These are phyloP conservation scores for Pseudomyrmex pallidus DNA, from an alignment of 1,140 invertebrate species.

Conservation along the genomic window DNA sequence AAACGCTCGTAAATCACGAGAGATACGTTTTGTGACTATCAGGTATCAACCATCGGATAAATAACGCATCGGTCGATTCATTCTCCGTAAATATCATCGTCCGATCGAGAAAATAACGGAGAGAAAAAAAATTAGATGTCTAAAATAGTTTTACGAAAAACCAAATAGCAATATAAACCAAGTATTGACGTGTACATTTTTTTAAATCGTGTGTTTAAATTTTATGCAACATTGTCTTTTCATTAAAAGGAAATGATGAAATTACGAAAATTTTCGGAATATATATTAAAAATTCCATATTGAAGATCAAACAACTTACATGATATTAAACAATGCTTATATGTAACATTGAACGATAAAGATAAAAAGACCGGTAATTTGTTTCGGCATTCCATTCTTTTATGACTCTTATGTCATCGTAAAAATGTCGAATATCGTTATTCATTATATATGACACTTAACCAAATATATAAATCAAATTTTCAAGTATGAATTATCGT, in stretches of 20 bases:
- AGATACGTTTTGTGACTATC: not conserved
- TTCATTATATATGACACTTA: not conserved
- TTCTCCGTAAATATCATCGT: not conserved
- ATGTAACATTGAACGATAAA: not conserved
- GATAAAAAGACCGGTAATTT: not conserved
- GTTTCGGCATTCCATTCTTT: conserved; percentile 20
- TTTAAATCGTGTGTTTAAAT: too few relatives aligned
- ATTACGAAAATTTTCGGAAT: not conserved
- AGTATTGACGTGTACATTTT: too few relatives aligned
- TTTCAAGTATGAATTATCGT: conserved; percentile 32
- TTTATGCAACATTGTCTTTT: not conserved
- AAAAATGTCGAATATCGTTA: not conserved
- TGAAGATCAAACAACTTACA: not conserved
- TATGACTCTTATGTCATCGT: not conserved
- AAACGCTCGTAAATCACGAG: conserved; percentile 36
- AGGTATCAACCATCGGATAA: conserved; percentile 17
- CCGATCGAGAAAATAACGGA: not conserved
- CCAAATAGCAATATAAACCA: not conserved
- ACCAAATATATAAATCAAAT: conserved; percentile 28
- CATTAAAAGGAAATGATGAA: not conserved
- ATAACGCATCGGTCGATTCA: conserved; percentile 20
- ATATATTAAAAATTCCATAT: not conserved
- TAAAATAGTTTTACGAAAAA: not conserved
- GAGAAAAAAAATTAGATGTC: not conserved
- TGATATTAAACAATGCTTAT: not conserved